These are phyloP conservation scores for Lanius collurio DNA, from an alignment of 2,113 vertebrate genomes.

Conservation along the genomic window DNA sequence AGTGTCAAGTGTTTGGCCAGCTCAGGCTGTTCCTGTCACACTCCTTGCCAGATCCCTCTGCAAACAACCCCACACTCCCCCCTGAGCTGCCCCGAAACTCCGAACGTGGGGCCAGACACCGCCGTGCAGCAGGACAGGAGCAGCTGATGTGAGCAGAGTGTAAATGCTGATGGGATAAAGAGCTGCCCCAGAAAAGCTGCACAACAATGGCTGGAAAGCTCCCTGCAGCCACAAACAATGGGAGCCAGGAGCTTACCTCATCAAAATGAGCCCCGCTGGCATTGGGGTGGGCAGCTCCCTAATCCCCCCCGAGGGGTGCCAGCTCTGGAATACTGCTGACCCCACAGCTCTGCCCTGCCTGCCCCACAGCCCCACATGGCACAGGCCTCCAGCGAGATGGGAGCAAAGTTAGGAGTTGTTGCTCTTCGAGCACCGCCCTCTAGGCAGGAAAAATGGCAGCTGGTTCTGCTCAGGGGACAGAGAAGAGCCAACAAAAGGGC, in stretches of 20 bases:
- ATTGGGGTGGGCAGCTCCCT: neutral
- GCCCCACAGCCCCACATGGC: rapidly evolving
- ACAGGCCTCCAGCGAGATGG: neutral
- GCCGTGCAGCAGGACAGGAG: rapidly evolving
- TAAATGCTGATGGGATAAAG: neutral
- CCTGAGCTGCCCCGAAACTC: neutral
- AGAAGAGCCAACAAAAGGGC: neutral
- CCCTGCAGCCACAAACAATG: neutral
- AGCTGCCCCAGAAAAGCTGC: neutral
- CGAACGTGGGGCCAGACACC: rapidly evolving
- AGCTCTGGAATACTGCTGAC: constrained; percentile 3
- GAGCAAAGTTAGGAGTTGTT: neutral
- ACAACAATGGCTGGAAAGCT: constrained; percentile 41
- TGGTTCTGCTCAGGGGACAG: neutral
- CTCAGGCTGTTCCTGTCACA: neutral
- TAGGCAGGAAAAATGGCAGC: neutral
- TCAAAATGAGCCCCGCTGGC: neutral
- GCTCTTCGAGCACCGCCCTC: neutral
- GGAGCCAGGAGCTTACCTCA: neutral
- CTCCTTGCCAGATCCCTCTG: neutral
- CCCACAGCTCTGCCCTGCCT: neutral
- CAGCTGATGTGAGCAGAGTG: neutral
- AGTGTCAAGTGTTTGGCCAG: neutral
- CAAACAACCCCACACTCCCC: neutral
- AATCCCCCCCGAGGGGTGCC: neutral